phyloP scores from a whole-genome alignment of 1,140 invertebrate genomes.

The Antheraea pernyi region DNA sequence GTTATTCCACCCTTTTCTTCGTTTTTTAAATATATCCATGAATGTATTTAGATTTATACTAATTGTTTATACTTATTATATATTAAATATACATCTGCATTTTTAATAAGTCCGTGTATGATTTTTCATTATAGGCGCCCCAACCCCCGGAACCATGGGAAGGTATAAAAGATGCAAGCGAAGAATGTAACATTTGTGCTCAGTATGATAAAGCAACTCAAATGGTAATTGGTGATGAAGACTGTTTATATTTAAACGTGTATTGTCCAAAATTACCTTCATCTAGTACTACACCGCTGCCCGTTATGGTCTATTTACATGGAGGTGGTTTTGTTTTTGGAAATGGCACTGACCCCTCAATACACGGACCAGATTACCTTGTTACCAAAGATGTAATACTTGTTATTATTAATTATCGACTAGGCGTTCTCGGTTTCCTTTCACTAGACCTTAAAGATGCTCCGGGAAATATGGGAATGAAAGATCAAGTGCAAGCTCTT shows the following conservation, averaged over 20 bases:
- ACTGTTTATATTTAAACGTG: slow-evolving; percentile 81
- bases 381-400: slow-evolving; percentile 79
- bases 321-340: slow-evolving; percentile 81
- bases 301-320: slow-evolving; percentile 83
- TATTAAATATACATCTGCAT: too few relatives aligned
- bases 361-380: slow-evolving; percentile 76
- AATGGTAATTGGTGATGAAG: slow-evolving; percentile 77
- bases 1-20: too few relatives aligned
- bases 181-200: slow-evolving; percentile 60
- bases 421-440: slow-evolving; percentile 80
- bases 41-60: too few relatives aligned
- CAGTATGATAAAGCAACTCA: slow-evolving; percentile 64
- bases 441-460: slow-evolving; percentile 70
- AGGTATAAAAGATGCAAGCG: slow-evolving; percentile 65
- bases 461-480: slow-evolving; percentile 80
- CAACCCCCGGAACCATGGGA: slow-evolving; percentile 64
- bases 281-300: slow-evolving; percentile 41
- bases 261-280: slow-evolving; percentile 75
- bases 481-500: slow-evolving; percentile 77
- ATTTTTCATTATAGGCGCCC: slow-evolving; percentile 50
- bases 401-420: slow-evolving; percentile 80
- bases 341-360: slow-evolving; percentile 59
- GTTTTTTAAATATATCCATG: too few relatives aligned
- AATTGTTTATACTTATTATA: too few relatives aligned
- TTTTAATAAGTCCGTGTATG: too few relatives aligned